Percentiles rank a stretch among this genome's conserved stretches.
These are phyloP conservation scores for Poecilia velifera DNA, from an alignment of 2,797 vertebrate species.

Conservation along the genomic window DNA sequence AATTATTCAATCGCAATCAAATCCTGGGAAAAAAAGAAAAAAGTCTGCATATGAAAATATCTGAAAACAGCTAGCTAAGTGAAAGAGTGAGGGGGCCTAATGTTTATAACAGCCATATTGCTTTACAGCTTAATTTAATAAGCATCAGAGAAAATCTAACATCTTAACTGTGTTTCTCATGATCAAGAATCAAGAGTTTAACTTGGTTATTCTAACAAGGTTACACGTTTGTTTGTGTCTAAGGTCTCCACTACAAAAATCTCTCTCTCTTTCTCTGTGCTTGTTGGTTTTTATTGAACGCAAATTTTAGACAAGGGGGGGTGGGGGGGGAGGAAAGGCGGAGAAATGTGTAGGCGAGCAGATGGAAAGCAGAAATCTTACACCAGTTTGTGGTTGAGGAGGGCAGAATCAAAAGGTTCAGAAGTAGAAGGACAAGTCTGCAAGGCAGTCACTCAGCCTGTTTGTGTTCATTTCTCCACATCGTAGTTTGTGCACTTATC, in stretches of 20 bases:
- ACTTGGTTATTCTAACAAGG: conserved; percentile 44
- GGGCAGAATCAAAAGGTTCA: not conserved
- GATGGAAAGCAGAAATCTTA: conserved; percentile 66
- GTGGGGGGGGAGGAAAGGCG: not conserved
- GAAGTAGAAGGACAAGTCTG: conserved; percentile 15
- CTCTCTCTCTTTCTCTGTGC: not conserved
- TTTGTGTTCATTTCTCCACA: conserved; percentile 12
- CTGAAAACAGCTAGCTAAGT: not conserved
- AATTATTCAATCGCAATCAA: not conserved
- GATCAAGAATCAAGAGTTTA: conserved; percentile 20
- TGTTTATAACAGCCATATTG: not conserved
- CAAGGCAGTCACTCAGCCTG: conserved; percentile 19
- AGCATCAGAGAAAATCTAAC: conserved; percentile 18
- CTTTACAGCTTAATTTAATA: conserved; percentile 24
- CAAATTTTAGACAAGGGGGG: conserved; percentile 12
- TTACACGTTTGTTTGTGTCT: conserved; percentile 27
- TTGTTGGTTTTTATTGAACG: conserved; percentile 35
- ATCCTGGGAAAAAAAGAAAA: not conserved
- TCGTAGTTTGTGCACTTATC: not conserved
- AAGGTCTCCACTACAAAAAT: conserved; percentile 9
- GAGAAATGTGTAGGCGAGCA: conserved; percentile 31
- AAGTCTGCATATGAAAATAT: not conserved
- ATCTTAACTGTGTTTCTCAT: conserved; percentile 30
- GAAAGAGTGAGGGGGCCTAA: conserved; percentile 13
- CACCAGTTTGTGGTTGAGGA: conserved; percentile 34